Evolutionary conservation across 2,888 invertebrate genomes (phyloP), one percentile per base, ranked within the genome.

Genomic region (Ophioninae sp.): DNA sequence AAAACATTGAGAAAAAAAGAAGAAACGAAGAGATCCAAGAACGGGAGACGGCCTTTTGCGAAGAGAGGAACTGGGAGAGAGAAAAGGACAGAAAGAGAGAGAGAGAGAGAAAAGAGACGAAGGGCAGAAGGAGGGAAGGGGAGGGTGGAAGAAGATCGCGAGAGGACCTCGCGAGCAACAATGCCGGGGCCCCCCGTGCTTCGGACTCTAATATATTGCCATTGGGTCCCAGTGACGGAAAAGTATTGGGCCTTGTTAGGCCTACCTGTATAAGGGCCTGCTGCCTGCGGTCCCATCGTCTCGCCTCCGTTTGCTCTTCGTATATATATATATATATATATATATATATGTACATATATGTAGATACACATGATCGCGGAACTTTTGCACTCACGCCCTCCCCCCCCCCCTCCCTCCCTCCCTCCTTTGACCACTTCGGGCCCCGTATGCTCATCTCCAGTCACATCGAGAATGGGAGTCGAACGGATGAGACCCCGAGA

Each of bases 181-280:
- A 92, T 91, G 89, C 89, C 87, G 85, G 88, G 91, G 91, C 91
- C 92, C 91, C 91, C 92, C 91, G 91, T 89, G 90, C 91, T 91
- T 89, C 88, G 85, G 89, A 87, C 91, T 90, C 90, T 91, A 92
- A 92, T 92, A 92, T 92, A 92, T 93, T 91, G 90, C 91, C 91
- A 87, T 88, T 87, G 90, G 30, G 88, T 80, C 85, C 85, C 88
- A 85, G 87, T 88, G 88, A 89, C 82, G 91, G 88, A 91, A 91
- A 92, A 92, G 91, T 92, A 92, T 92, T 90, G 92, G 90, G 89
- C 89, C 92, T 92, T 91, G 92, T 92, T 92, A 92, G 88, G 89
- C 90, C 88, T 90, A 89, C 89, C 92, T 92, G 90, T 91, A 92
- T 92, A 92, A 92, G 92, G 92, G 89, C 89, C 89, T 90, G 87